phyloP scores from a whole-genome alignment of 2,113 vertebrate genomes.

The Labeo catla region DNA sequence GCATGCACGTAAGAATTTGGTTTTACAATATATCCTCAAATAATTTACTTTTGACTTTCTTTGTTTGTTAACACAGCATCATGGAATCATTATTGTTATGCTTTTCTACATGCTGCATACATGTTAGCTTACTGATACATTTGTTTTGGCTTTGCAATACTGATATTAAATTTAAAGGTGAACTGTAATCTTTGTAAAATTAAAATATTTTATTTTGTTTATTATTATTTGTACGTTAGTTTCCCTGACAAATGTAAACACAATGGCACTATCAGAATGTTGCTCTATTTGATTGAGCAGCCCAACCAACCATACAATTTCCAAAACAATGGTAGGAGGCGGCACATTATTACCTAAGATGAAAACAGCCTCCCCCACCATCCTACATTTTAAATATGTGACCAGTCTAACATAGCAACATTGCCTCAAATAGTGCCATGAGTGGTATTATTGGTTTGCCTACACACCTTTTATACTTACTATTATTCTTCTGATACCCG shows the following conservation, averaged over 20 bases:
- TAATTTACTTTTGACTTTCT: neutral
- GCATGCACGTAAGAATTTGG: conserved; percentile 77
- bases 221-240: no score
- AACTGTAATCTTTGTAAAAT: neutral
- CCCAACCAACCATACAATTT: neutral
- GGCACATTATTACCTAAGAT: neutral
- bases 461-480: neutral
- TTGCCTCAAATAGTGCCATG: neutral
- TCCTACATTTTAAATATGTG: neutral
- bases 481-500: neutral
- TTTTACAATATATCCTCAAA: conserved; percentile 14
- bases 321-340: neutral
- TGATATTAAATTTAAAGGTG: neutral
- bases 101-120: neutral
- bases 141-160: neutral
- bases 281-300: neutral
- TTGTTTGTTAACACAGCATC: neutral
- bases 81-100: neutral
- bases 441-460: neutral
- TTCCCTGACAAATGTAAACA: no score
- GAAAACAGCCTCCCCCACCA: neutral
- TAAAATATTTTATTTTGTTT: neutral
- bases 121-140: neutral
- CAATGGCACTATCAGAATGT: neutral
- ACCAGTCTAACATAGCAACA: neutral